These are phyloP conservation scores for Megaceryle torquata DNA, from an alignment of 2,113 vertebrate genomes.

Conservation along the genomic window DNA sequence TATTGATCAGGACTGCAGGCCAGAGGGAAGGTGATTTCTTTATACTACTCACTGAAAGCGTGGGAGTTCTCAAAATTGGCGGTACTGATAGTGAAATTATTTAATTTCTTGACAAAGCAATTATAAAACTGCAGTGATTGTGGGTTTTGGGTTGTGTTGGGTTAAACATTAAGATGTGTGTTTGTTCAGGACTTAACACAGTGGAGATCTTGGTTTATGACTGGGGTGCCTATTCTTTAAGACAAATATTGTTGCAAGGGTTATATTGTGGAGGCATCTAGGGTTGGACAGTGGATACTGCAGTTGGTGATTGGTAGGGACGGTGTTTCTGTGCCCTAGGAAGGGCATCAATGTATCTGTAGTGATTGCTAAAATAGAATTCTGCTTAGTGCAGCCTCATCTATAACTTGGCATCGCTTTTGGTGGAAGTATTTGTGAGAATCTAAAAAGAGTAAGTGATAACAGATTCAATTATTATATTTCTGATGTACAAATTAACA, in stretches of 20 bases:
- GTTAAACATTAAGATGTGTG: neutral
- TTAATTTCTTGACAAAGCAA: neutral
- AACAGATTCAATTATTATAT: slow-evolving; percentile 41
- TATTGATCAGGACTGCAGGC: neutral
- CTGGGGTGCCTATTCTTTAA: neutral
- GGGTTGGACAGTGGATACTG: neutral
- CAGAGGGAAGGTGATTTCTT: neutral
- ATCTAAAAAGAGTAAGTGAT: neutral
- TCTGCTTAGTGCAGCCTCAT: neutral
- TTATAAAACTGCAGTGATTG: neutral
- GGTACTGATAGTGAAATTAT: neutral
- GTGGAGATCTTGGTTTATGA: neutral
- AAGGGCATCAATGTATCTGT: neutral
- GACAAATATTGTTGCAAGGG: neutral
- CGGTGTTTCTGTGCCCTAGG: neutral
- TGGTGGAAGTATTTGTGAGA: neutral
- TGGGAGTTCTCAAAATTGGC: neutral
- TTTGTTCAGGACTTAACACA: neutral
- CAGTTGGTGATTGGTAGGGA: neutral
- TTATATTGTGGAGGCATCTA: accelerated
- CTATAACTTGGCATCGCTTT: neutral
- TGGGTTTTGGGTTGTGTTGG: neutral
- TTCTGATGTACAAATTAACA: slow-evolving; percentile 58
- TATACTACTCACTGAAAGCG: neutral
- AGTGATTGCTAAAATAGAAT: neutral